Conservation (phyloP, 2,888 invertebrate species). For the Archaeoteleia sp. region DNA sequence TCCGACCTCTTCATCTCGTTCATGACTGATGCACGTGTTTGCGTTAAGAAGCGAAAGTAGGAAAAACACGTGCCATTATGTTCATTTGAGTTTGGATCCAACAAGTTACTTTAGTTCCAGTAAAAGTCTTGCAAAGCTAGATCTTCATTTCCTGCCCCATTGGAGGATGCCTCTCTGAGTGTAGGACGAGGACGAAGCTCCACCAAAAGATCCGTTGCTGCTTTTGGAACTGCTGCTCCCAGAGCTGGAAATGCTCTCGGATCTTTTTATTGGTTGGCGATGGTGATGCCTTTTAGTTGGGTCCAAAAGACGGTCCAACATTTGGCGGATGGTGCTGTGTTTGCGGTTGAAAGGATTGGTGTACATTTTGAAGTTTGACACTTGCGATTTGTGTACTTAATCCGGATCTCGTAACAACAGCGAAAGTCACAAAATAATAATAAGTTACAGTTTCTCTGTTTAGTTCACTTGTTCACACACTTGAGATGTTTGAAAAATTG, state of each 20-base stretch:
- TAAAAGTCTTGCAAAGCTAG: background rate
- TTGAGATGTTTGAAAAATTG: background rate
- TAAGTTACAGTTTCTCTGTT: no score
- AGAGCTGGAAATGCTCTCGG: slow-evolving; percentile 69
- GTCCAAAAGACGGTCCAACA: slow-evolving; percentile 80
- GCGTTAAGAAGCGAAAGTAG: no score
- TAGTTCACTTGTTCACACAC: background rate
- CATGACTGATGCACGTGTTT: no score
- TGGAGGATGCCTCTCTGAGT: slow-evolving; percentile 62
- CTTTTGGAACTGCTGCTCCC: slow-evolving; percentile 65
- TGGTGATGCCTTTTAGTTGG: slow-evolving; percentile 68
- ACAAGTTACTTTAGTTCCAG: background rate
- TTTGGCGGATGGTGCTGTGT: slow-evolving; percentile 81
- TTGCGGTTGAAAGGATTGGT: slow-evolving; percentile 84
- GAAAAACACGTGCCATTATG: background rate
- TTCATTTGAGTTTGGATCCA: background rate
- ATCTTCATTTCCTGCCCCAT: slow-evolving; percentile 67
- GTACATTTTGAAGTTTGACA: slow-evolving; percentile 77
- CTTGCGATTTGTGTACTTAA: no score
- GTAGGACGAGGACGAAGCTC: slow-evolving; percentile 47
- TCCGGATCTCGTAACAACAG: no score
- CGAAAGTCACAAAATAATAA: no score
- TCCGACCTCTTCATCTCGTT: no score
- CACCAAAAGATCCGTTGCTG: slow-evolving; percentile 61
- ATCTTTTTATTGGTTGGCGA: slow-evolving; percentile 63